These are phyloP conservation scores for Geotrupes spiniger DNA, from an alignment of 2,888 invertebrate genomes.

Conservation along the genomic window DNA sequence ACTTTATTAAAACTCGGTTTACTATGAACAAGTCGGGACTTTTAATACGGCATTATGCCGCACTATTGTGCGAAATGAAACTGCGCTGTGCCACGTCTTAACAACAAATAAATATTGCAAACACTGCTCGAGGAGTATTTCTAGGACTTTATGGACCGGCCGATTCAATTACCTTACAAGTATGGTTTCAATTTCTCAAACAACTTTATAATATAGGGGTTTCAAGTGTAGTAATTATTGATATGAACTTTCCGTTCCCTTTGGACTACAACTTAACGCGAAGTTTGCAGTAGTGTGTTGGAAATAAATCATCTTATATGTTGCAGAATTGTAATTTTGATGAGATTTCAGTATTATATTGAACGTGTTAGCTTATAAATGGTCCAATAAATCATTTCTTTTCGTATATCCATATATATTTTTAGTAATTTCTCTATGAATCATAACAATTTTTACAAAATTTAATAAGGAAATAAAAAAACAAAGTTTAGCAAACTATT, in stretches of 20 bases:
- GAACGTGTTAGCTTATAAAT: too few species aligned
- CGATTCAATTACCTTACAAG: conserved; percentile 23
- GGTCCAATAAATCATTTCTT: too few species aligned
- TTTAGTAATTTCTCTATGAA: too few species aligned
- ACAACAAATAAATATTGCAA: conserved; percentile 6
- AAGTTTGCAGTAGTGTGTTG: neutral
- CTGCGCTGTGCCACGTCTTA: neutral
- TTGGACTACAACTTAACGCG: conserved; percentile 9
- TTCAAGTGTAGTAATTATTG: conserved; percentile 17
- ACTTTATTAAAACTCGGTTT: neutral
- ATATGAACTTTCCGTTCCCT: conserved; percentile 19
- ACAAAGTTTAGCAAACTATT: too few species aligned
- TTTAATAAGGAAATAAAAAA: too few species aligned
- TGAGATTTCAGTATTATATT: too few species aligned
- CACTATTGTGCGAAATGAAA: conserved; percentile 2
- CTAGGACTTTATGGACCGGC: conserved; percentile 21
- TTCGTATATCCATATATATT: too few species aligned
- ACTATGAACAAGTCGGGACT: neutral
- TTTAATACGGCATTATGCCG: neutral
- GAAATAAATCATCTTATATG: too few species aligned
- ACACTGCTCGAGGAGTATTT: conserved; percentile 16
- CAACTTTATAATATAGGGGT: conserved; percentile 21
- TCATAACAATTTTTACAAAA: too few species aligned
- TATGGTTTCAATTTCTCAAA: conserved; percentile 22
- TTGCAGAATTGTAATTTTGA: too few species aligned